Evolutionary conservation across 1,140 invertebrate genomes (phyloP), one percentile per base, ranked within the genome.

Genomic region (Drosophila triauraria): DNA sequence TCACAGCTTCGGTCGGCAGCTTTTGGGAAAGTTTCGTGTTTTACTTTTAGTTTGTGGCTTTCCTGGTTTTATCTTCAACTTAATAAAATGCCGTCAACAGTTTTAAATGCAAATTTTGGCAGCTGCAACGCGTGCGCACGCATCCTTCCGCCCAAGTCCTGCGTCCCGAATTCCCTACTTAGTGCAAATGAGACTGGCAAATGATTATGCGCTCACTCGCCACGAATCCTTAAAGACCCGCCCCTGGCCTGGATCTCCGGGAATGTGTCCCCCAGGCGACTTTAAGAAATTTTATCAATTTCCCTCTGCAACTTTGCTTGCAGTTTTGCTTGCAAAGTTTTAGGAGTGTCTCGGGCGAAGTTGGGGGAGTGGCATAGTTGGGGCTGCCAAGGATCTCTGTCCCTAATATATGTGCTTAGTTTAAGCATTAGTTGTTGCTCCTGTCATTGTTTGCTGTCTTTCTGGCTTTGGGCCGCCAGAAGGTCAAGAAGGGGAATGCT

Each of bases 41-140:
- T 88, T 88, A 88, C 84, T 88, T 88, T 88, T 88, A 88, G 84
- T 88, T 90, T 88, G 85, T 82, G 85, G 85, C 86, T 90, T 88
- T 90, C 78, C 86, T 85, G 85, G 85, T 88, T 91, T 88, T 90
- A 88, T 90, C 85, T 88, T 79, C 85, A 88, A 88, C 85, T 88
- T 88, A 88, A 88, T 88, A 88, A 88, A 88, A 88, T 79, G 85
- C 78, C 85, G 85, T 88, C 85, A 90, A 88, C 85, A 88, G 85
- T 88, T 88, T 90, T 88, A 88, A 88, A 88, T 88, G 84, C 85
- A 88, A 88, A 88, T 88, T 54, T 83, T 90, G 62, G 75, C 85
- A 84, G 59, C 50, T 86, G 82, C 72, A 74, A 67, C 78, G 64
- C 76, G 82, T 76, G 76, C 80, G 63, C 81, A 74, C 60, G 43